These are phyloP conservation scores for Dinothrombium tinctorium DNA, from an alignment of 1,140 invertebrate genomes.

Conservation along the genomic window DNA sequence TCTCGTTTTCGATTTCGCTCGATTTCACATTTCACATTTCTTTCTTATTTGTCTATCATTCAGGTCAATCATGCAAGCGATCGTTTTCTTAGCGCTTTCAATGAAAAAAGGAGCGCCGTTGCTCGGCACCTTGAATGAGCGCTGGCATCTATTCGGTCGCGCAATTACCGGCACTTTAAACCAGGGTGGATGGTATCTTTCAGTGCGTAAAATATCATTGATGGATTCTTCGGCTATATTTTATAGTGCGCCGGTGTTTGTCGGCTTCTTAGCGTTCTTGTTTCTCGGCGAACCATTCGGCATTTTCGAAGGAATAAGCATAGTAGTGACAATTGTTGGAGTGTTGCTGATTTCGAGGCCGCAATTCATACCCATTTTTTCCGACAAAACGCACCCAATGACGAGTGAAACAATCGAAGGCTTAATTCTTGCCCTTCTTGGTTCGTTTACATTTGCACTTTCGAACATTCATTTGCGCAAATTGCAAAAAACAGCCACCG, in stretches of 20 bases:
- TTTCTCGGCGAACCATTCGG: slow-evolving; percentile 29
- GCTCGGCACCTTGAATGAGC: neutral
- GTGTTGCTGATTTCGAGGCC: slow-evolving; percentile 24
- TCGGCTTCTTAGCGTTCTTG: slow-evolving; percentile 27
- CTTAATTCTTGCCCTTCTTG: neutral
- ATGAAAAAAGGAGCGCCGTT: neutral
- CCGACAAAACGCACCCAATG: neutral
- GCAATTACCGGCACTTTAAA: slow-evolving; percentile 2
- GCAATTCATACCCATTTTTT: neutral
- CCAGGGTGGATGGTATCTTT: slow-evolving; percentile 1
- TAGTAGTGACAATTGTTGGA: slow-evolving; percentile 24
- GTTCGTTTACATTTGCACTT: neutral
- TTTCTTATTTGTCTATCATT: neutral
- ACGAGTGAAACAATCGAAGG: neutral
- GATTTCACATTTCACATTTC: neutral
- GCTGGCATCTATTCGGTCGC: neutral
- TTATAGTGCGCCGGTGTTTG: slow-evolving; percentile 29
- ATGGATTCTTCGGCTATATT: slow-evolving; percentile 30
- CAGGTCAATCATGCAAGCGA: neutral
- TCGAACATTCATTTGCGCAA: slow-evolving; percentile 25
- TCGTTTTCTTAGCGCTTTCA: neutral
- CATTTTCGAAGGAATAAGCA: slow-evolving; percentile 24
- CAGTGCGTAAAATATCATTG: neutral
- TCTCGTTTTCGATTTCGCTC: too few species aligned
- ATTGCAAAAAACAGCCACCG: slow-evolving; percentile 59